Base-by-base conservation (phyloP, 2,797 vertebrate species). In the Hemitrygon akajei region DNA sequence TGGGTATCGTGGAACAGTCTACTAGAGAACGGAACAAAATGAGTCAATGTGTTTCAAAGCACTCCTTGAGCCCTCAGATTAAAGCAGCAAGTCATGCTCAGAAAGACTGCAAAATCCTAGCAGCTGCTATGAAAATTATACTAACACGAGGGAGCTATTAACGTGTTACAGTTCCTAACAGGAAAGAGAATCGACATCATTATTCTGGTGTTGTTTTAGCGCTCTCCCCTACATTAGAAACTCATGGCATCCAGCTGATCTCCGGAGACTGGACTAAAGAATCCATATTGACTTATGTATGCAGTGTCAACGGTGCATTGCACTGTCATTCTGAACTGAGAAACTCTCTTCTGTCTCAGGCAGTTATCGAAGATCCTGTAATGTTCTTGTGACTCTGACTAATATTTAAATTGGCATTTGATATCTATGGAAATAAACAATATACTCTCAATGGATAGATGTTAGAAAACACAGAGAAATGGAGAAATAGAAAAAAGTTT, bases 41-140 rank as follows among this genome's bases (percentile, higher is more conserved):
- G 34, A 87, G 18, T 14, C 58, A 63, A n/a, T 12, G 2, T n/a
- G 58, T n/a, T 87, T 87, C 84, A 34, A 87, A 87, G 14, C 84
- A 66, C n/a, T 4, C 60, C 82, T 86, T n/a, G 82, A 6, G 27
- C 30, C 60, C 82, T 18, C 84, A 87, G 58, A 87, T 87, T 66
- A 16, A 63, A 87, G 58, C 58, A 63, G 58, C n/a, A 87, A n/a
- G n/a, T 87, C 84, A 63, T 66, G 63, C 14, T 14, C 58, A n/a
- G 84, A 87, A 87, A 87, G 14, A 63, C 18, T 58, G 30, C 58
- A 87, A 11, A 60, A 5, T 14, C 30, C 14, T 87, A 27, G 63
- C 84, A 87, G 84, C 84, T 87, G 84, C 58, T 34, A 11, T 63
- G 58, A 87, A 87, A 34, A 87, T 87, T n/a, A 63, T 18, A 58